Evolutionary conservation across 2,888 invertebrate species (phyloP), one percentile per base, ranked within the genome.

Genomic region (Caenorhabditis sp.): DNA sequence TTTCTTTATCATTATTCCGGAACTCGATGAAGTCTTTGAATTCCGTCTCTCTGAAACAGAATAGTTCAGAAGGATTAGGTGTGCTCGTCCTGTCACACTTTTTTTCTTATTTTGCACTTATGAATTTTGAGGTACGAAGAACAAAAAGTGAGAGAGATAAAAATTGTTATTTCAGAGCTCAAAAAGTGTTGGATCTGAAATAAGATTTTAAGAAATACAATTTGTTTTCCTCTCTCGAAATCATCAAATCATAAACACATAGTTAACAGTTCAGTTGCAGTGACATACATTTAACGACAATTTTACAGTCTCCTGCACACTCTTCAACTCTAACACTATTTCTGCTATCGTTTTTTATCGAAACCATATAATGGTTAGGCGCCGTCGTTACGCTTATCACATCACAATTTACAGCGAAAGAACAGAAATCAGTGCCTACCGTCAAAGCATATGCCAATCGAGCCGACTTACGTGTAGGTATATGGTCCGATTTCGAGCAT

Each of bases 11-110:
- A 61, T 86, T 80, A 26, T 88, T 76, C 63, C 81, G 68, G 80
- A 82, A 88, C 59, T 86, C 77, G 28, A 87, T 81, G n/a, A 74
- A 81, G 47, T 88, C 86, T 77, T 88, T 88, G 85, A 87, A 87
- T 79, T 88, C 88, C 61, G 86, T 85, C 54, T 88, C 88, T 24
- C 88, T 88, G 82, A 38, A 87, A 85, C 7, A 54, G 12, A 54
- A 61, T 44, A 74, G 68, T 69, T 69, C 61, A 77, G 44, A 31
- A 24, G 51, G 69, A 77, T 77, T 77, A 76, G 59, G 38, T 68
- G 75, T 75, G 58, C 75, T 68, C 54, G 54, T 49, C 31, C 22
- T 70, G 31, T 26, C 73, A 74, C 63, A 63, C 47, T 41, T 7
- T 49, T 49, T 31, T 72, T 28, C 3, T 41, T 47, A 12, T 49